Base-by-base conservation (phyloP, 2,797 vertebrate species). In the Myiotriccus ornatus region DNA sequence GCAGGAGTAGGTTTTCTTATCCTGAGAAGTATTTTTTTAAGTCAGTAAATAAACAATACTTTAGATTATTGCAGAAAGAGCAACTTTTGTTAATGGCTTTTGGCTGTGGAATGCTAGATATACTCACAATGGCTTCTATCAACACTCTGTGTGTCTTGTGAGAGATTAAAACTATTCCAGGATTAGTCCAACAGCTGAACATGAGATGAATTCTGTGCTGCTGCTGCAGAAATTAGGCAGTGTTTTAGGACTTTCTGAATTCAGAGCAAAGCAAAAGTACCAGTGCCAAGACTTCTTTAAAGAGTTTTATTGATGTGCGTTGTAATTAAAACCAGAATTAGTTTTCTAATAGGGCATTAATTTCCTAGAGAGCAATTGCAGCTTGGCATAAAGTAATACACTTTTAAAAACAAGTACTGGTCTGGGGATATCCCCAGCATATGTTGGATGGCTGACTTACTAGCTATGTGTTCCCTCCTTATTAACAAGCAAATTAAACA, bases 281-380 rank as follows among this genome's bases (percentile, higher is more conserved):
- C 50, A 68, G 13, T 67, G 87, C 63, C 67, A 94, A 90, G 75
- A 70, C 41, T 85, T 87, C 80, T 90, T 78, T 67, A 80, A 91
- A 89, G 70, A 79, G n/a, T 79, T 92, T 93, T 93, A 95, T 77
- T 93, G 86, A 95, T 95, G 84, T 84, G 32, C 80, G 16, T 91
- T 93, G 70, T 96, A 96, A 94, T 96, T 96, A 96, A 95, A 97
- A 65, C 59, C 90, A 92, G 90, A 81, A 90, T 89, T 93, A 84
- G 52, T 87, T 92, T 95, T 96, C 83, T 94, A 94, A 91, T 93
- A 89, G 87, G 63, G 65, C 71, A 50, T 75, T 91, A 2, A 68
- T 94, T 96, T 97, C 88, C 93, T 92, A 71, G 88, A 82, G 70
- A 93, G 75, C 57, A 87, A 69, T 93, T 92, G 52, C 69, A 96